Evolutionary conservation across 1,140 invertebrate species (phyloP).

Genomic region (Leguminivora glycinivorella): DNA sequence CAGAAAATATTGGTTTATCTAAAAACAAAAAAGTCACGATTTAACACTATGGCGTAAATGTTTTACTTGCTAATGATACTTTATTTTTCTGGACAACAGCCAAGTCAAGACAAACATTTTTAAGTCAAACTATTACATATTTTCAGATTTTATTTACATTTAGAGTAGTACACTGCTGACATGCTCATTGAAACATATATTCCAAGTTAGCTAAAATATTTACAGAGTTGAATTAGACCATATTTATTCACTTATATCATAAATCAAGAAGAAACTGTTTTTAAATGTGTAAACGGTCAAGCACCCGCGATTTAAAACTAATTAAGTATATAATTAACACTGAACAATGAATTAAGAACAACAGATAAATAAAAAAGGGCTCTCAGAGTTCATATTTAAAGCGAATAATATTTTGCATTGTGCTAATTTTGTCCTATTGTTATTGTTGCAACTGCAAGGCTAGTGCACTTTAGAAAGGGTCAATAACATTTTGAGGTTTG

Average conservation of each 20-base stretch:
- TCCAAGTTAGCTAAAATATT: too few relatives aligned
- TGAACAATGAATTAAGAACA: background rate
- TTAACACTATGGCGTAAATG: too few relatives aligned
- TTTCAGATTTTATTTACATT: too few relatives aligned
- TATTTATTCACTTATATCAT: too few relatives aligned
- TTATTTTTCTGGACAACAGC: background rate
- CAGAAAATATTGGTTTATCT: constrained; percentile 97
- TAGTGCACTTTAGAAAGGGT: background rate
- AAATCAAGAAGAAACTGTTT: too few relatives aligned
- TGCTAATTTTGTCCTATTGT: constrained; percentile 29
- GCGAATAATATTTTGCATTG: background rate
- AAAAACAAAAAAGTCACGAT: constrained; percentile 57
- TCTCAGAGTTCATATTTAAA: background rate
- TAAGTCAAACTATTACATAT: too few relatives aligned
- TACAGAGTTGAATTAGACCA: too few relatives aligned
- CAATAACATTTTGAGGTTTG: background rate
- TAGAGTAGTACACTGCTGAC: too few relatives aligned
- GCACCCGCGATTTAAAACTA: background rate
- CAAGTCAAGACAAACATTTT: background rate
- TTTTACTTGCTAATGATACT: constrained; percentile 31
- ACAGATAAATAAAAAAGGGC: background rate
- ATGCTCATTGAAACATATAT: too few relatives aligned
- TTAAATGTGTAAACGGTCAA: background rate
- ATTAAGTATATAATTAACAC: background rate
- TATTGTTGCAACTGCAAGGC: constrained; percentile 24